A percentile compares a stretch with the other conserved stretches of the same genome.
Evolutionary conservation across 2,113 vertebrate genomes (phyloP).

Genomic region (Martes martes): DNA sequence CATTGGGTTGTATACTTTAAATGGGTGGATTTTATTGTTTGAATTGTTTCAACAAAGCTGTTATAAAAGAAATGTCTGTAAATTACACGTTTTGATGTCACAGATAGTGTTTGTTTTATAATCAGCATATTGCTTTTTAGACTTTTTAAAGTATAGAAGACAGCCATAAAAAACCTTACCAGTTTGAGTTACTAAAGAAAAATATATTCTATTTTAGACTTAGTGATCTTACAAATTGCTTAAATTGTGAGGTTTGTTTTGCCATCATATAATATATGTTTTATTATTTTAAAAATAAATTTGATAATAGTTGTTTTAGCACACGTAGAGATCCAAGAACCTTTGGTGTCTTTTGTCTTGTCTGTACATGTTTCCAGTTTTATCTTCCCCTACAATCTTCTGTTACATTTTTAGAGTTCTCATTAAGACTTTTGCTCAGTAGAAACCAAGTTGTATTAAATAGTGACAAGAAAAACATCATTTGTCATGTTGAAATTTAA

Average conservation of each 20-base stretch:
- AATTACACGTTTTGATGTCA: neutral
- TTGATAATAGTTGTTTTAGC: neutral
- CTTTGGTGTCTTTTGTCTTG: neutral
- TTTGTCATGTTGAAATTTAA: constrained; percentile 34
- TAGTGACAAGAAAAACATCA: neutral
- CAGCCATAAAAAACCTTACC: neutral
- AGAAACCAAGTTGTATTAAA: constrained; percentile 17
- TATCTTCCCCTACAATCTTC: neutral
- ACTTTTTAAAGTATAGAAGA: neutral
- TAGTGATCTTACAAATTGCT: neutral
- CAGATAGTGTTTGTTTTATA: neutral
- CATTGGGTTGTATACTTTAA: neutral
- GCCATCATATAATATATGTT: neutral
- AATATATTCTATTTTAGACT: neutral
- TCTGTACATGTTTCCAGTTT: neutral
- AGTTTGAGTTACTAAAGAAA: neutral
- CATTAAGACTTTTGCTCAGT: neutral
- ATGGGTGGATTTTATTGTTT: neutral
- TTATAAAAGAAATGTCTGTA: neutral
- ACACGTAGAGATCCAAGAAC: neutral
- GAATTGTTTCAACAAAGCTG: neutral
- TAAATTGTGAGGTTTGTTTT: neutral
- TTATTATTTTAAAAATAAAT: constrained; percentile 27
- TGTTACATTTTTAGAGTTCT: neutral
- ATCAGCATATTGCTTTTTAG: neutral